Conservation (phyloP, 2,113 vertebrate species). For the Dinomys branickii region DNA sequence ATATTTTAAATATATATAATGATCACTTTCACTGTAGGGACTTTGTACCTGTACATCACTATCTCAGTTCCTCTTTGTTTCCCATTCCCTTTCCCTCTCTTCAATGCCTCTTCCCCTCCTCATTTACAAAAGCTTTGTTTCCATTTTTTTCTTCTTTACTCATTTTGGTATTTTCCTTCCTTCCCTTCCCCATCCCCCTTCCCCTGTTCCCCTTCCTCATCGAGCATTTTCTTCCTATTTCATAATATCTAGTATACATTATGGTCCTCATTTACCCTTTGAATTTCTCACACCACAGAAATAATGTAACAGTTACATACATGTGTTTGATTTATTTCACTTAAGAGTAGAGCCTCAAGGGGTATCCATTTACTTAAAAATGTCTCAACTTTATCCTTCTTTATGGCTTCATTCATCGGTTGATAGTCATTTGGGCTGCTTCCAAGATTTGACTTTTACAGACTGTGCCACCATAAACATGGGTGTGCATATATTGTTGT, state of each 20-base stretch:
- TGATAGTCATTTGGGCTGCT: neutral
- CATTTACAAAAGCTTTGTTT: neutral
- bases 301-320: neutral
- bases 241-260: neutral
- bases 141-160: neutral
- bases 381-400: neutral
- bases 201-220: neutral
- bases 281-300: neutral
- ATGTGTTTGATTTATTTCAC: neutral
- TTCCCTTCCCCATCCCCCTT: neutral
- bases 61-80: neutral
- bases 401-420: neutral
- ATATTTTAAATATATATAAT: too few species aligned
- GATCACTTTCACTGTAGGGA: too few species aligned
- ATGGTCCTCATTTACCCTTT: neutral
- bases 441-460: neutral
- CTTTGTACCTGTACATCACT: neutral
- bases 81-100: neutral
- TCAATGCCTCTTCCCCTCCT: neutral
- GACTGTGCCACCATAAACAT: neutral
- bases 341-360: neutral
- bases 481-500: neutral
- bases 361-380: neutral
- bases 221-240: neutral
- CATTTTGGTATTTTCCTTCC: neutral